Evolutionary conservation across 1,140 invertebrate genomes (phyloP), one percentile per base, ranked within the genome.

Genomic region (Brachionus koreanus): DNA sequence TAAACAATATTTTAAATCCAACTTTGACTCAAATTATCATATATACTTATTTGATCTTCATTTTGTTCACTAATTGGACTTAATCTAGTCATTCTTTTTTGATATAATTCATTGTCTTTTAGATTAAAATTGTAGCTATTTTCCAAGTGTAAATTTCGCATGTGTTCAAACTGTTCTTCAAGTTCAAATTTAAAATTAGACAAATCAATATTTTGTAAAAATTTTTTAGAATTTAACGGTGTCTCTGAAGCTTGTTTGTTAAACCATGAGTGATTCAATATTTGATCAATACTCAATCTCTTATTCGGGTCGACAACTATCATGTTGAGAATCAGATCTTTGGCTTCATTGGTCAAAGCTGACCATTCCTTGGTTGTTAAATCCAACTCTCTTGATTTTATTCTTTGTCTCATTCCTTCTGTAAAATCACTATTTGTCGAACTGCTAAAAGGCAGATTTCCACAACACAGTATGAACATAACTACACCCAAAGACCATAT

Each of bases 391-490:
- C 86, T 86, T 10, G 84, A 83, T 23, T 86, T 52, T n/a, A 87
- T 87, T 57, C 85, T 86, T 72, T 83, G 75, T 25, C 83, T 83
- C 87, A 87, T 87, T 37, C 84, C 84, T 49, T 85, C 84, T 16
- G 69, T 83, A 33, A 33, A n/a, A 12, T 67, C 13, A 1, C 9
- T 16, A 0, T 85, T 85, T 3, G 84, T 86, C 65, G 86, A 85
- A 5, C 86, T 87, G 83, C 86, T 87, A 75, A 87, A 87, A 3
- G 86, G 87, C 12, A 86, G 86, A 75, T 83, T 83, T 42, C 75
- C 75, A 57, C 49, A 35, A 29, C 33, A 49, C 13, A 79, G 16
- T 19, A 79, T 57, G 19, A 43, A 79, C 75, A 79, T 79, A 19
- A 79, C 39, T 3, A 79, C 75, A 16, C 75, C 75, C 19, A 79